These are phyloP conservation scores for Scaptodrosophila lebanonensis DNA, from an alignment of 1,140 invertebrate genomes.

Conservation along the genomic window DNA sequence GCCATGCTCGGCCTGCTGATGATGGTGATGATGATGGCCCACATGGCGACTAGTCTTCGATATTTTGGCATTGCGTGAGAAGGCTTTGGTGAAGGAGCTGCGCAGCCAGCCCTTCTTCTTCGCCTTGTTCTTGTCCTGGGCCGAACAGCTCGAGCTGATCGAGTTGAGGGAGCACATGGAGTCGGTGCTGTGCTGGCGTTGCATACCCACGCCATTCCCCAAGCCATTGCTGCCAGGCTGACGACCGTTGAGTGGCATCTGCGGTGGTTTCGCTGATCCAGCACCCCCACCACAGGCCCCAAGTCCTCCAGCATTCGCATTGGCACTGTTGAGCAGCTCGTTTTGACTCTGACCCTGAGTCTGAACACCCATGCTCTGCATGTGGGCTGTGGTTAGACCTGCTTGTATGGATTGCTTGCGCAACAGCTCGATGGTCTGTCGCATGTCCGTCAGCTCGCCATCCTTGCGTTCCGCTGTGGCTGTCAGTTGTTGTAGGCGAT, in stretches of 20 bases:
- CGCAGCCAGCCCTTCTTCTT: slow-evolving; percentile 85
- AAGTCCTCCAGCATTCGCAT: too few relatives aligned
- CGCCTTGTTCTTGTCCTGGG: slow-evolving; percentile 88
- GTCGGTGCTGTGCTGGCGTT: slow-evolving; percentile 88
- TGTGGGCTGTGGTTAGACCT: slow-evolving; percentile 85
- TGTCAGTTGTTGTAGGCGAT: slow-evolving; percentile 93
- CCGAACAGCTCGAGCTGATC: slow-evolving; percentile 84
- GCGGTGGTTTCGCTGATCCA: too few relatives aligned
- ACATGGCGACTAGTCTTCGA: slow-evolving; percentile 82
- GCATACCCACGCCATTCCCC: slow-evolving; percentile 78
- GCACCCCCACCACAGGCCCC: too few relatives aligned
- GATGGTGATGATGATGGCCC: slow-evolving; percentile 55
- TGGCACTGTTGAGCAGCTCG: slow-evolving; percentile 29
- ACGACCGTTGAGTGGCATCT: slow-evolving; percentile 81
- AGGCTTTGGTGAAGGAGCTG: slow-evolving; percentile 98
- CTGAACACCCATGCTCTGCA: slow-evolving; percentile 81
- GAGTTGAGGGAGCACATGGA: slow-evolving; percentile 89
- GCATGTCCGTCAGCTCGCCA: slow-evolving; percentile 91
- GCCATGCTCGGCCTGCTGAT: slow-evolving; percentile 18
- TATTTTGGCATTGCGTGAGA: slow-evolving; percentile 87
- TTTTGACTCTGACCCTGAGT: slow-evolving; percentile 76
- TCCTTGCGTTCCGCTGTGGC: slow-evolving; percentile 93
- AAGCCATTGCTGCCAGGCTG: slow-evolving; percentile 48
- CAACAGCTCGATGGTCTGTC: slow-evolving; percentile 93
- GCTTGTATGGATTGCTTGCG: slow-evolving; percentile 93